Evolutionary conservation across 2,113 vertebrate species (phyloP).

Genomic region (Crotalus helleri): DNA sequence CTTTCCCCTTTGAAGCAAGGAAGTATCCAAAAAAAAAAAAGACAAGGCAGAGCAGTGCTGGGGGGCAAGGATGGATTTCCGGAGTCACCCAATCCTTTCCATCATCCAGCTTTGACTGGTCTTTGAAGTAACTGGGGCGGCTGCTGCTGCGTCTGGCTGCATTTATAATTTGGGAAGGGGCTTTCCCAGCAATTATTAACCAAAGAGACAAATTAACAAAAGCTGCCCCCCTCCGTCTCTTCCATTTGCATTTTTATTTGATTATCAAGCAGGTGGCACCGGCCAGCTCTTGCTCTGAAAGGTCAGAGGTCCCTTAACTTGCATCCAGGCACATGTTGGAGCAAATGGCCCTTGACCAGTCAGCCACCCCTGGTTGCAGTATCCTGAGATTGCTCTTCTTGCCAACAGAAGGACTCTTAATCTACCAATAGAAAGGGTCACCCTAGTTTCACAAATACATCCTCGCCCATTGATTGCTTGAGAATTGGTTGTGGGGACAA

Average conservation of each 20-base stretch:
- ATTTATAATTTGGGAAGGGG: background rate
- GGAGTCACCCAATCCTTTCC: conserved; percentile 8
- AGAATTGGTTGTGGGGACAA: background rate
- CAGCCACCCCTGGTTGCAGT: background rate
- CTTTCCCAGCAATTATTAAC: conserved; percentile 21
- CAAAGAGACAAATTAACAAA: background rate
- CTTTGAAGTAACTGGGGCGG: conserved; percentile 16
- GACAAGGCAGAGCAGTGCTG: background rate
- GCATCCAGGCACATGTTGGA: background rate
- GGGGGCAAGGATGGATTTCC: conserved; percentile 4
- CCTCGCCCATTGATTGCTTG: background rate
- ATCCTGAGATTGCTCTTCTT: background rate
- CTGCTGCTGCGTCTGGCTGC: background rate
- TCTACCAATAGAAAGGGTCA: background rate
- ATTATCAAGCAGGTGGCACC: conserved; percentile 21
- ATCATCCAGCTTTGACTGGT: background rate
- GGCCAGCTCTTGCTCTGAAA: conserved; percentile 8
- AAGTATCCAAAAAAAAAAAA: background rate
- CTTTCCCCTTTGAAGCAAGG: conserved; percentile 29
- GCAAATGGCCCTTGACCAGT: no score
- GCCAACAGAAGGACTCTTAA: background rate
- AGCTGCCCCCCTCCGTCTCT: background rate
- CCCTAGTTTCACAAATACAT: background rate
- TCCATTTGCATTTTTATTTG: conserved; percentile 10
- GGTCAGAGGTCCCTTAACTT: background rate